Conservation (phyloP, 2,113 vertebrate genomes). For the Aegotheles bennettii region DNA sequence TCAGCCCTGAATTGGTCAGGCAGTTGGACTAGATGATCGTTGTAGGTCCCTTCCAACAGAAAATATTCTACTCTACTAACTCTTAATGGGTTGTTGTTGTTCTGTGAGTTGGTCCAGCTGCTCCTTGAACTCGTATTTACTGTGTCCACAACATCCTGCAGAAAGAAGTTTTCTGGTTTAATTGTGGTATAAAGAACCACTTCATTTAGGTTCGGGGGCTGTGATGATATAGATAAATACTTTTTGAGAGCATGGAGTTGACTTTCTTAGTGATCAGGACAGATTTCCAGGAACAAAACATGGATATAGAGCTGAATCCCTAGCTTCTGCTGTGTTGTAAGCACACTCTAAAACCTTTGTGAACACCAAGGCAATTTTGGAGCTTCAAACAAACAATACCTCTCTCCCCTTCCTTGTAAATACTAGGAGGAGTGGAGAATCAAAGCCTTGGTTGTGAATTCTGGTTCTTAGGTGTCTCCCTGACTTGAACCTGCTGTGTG, state of each 20-base stretch:
- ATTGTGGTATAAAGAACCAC: neutral
- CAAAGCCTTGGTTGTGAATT: neutral
- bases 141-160: neutral
- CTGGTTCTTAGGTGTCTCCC: neutral
- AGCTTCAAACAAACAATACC: neutral
- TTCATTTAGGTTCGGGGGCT: neutral
- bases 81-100: neutral
- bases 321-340: neutral
- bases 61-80: neutral
- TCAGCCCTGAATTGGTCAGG: neutral
- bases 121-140: neutral
- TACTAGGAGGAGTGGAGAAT: neutral
- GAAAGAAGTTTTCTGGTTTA: neutral
- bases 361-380: neutral
- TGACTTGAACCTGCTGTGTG: neutral
- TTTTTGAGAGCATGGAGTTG: neutral
- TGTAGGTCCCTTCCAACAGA: neutral
- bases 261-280: neutral
- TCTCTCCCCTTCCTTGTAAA: neutral
- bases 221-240: neutral
- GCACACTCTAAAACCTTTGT: neutral
- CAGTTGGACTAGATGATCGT: neutral
- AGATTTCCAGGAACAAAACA: constrained; percentile 20
- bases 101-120: neutral
- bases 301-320: constrained; percentile 29